Percentiles rank a stretch among this genome's conserved stretches.
Conservation (phyloP, 2,113 vertebrate genomes). For the Suricata suricatta region DNA sequence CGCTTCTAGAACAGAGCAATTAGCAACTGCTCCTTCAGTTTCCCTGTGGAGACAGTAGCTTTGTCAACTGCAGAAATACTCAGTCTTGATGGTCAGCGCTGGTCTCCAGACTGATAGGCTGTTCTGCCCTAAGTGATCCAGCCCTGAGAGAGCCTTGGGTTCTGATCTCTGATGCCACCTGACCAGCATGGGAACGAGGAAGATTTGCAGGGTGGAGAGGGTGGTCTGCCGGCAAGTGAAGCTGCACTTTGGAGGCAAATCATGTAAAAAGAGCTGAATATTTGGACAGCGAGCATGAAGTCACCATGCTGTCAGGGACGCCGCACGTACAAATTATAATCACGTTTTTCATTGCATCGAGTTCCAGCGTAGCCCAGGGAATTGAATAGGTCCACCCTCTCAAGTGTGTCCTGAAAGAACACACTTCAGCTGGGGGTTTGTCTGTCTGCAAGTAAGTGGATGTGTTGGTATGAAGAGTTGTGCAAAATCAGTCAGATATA, state of each 20-base stretch:
- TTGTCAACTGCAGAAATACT: not conserved
- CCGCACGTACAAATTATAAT: not conserved
- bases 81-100: not conserved
- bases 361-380: not conserved
- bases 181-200: not conserved
- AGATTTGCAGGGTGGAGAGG: not conserved
- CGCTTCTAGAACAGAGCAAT: slow-evolving; percentile 43
- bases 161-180: slow-evolving; percentile 40
- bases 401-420: not conserved
- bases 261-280: not conserved
- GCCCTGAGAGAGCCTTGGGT: not conserved
- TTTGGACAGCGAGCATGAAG: not conserved
- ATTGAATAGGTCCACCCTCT: not conserved
- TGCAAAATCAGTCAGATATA: not conserved
- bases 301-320: not conserved
- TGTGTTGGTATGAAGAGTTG: not conserved
- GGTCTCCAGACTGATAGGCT: slow-evolving; percentile 25
- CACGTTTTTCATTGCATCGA: not conserved
- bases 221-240: not conserved
- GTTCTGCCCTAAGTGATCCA: not conserved
- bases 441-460: not conserved
- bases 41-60: slow-evolving; percentile 27
- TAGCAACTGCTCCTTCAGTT: slow-evolving; percentile 25
- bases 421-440: not conserved
- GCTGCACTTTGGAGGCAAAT: not conserved